Evolutionary conservation across 2,888 invertebrate species (phyloP).

Genomic region (Branchellion lobata): DNA sequence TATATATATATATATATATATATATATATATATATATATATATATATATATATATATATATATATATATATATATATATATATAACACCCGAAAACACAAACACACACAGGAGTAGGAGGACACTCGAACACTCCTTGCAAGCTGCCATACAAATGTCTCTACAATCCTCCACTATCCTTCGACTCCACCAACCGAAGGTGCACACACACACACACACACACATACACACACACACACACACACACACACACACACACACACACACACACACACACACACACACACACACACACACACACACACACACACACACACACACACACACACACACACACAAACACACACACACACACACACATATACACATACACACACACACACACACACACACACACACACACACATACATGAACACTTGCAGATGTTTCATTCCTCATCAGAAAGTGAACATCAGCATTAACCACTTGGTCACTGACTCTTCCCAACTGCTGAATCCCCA

Average conservation of each 20-base stretch:
- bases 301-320: conserved; percentile 27
- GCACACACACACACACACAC: conserved; percentile 57
- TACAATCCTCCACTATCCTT: conserved; percentile 74
- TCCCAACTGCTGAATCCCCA: conserved; percentile 70
- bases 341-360: too few species aligned
- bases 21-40: not conserved
- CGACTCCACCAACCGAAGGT: conserved; percentile 73
- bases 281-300: conserved; percentile 26
- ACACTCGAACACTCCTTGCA: not conserved
- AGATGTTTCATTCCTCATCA: conserved; percentile 3
- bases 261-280: conserved; percentile 25
- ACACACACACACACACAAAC: conserved; percentile 29
- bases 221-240: conserved; percentile 25
- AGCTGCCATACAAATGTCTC: conserved; percentile 65
- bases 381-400: not conserved
- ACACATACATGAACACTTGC: not conserved
- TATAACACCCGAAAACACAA: not conserved
- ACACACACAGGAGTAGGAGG: conserved; percentile 3
- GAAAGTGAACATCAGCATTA: conserved; percentile 68
- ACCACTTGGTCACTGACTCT: conserved; percentile 68
- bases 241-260: conserved; percentile 32
- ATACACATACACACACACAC: too few species aligned
- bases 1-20: not conserved
- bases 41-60: not conserved
- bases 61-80: not conserved